These are phyloP conservation scores for Caenorhabditis sp. DNA, from an alignment of 2,888 invertebrate genomes.

Conservation along the genomic window DNA sequence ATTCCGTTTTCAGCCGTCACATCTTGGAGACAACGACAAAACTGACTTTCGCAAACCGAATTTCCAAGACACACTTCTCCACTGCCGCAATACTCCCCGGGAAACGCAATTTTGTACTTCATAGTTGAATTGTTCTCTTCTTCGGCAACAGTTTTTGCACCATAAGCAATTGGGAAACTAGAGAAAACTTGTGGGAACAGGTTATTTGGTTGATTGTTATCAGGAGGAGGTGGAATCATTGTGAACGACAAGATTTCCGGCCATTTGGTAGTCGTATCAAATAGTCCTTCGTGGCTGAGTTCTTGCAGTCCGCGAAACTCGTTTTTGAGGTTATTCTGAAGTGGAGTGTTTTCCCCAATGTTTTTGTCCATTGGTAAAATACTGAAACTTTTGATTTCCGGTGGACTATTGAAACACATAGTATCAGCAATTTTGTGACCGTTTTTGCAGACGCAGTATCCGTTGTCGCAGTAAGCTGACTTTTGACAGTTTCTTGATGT, in stretches of 20 bases:
- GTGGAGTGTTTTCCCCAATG: conserved; percentile 54
- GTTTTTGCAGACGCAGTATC: conserved; percentile 76
- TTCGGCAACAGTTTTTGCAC: conserved; percentile 63
- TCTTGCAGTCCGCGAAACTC: conserved; percentile 53
- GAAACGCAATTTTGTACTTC: conserved; percentile 71
- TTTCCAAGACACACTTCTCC: conserved; percentile 76
- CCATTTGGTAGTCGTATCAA: conserved; percentile 61
- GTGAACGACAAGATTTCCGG: conserved; percentile 53
- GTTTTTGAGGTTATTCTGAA: conserved; percentile 53
- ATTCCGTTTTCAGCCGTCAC: conserved; percentile 74
- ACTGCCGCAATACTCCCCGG: conserved; percentile 79
- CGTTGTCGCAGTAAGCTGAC: conserved; percentile 81
- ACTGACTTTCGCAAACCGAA: conserved; percentile 73
- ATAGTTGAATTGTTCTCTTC: conserved; percentile 48
- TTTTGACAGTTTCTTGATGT: conserved; percentile 76
- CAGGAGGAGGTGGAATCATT: conserved; percentile 49
- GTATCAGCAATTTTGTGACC: conserved; percentile 33
- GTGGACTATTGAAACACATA: conserved; percentile 50
- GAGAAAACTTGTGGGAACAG: conserved; percentile 55
- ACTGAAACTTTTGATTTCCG: conserved; percentile 61
- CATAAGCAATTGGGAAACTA: conserved; percentile 64
- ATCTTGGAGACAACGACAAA: conserved; percentile 78
- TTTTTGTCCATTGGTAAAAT: conserved; percentile 59
- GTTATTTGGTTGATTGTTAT: conserved; percentile 30
- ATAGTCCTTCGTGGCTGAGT: conserved; percentile 46